A percentile compares a stretch with the other conserved stretches of the same genome.
phyloP scores from a whole-genome alignment of 92 coral and sea anemone genomes.

The Palythoa heliodiscus region DNA sequence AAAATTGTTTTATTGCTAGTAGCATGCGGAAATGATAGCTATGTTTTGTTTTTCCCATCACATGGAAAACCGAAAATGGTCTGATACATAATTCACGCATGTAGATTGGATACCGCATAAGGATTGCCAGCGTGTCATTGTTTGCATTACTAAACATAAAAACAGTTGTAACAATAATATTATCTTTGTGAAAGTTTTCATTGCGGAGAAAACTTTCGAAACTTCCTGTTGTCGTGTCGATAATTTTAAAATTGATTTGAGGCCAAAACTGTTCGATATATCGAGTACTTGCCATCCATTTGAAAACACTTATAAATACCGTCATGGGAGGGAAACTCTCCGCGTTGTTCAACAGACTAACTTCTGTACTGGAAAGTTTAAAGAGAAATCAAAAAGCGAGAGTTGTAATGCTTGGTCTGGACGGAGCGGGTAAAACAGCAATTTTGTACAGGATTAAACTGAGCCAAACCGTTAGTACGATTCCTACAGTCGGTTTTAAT shows the following conservation, averaged over 20 bases:
- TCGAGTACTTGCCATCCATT: too few species aligned
- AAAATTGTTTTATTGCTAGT: neutral
- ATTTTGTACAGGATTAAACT: conserved; percentile 81
- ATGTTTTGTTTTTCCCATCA: neutral
- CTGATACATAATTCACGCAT: neutral
- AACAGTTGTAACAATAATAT: too few species aligned
- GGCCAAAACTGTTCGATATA: too few species aligned
- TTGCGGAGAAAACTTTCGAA: too few species aligned
- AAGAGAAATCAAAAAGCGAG: conserved; percentile 58
- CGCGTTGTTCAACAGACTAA: neutral
- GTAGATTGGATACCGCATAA: neutral
- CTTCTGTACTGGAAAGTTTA: neutral
- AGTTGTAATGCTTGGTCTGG: conserved; percentile 75
- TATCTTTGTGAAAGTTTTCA: too few species aligned
- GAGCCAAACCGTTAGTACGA: conserved; percentile 66
- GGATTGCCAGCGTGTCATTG: neutral
- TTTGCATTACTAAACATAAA: too few species aligned
- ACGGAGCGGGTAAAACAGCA: conserved; percentile 85
- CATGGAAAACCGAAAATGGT: neutral
- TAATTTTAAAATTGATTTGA: too few species aligned
- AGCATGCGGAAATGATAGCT: neutral
- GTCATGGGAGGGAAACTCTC: conserved; percentile 21
- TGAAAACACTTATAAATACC: too few species aligned
- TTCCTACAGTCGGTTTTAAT: conserved; percentile 79
- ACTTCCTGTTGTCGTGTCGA: too few species aligned